Evolutionary conservation across 2,888 invertebrate genomes (phyloP), one percentile per base, ranked within the genome.

Genomic region (Ophioninae sp.): DNA sequence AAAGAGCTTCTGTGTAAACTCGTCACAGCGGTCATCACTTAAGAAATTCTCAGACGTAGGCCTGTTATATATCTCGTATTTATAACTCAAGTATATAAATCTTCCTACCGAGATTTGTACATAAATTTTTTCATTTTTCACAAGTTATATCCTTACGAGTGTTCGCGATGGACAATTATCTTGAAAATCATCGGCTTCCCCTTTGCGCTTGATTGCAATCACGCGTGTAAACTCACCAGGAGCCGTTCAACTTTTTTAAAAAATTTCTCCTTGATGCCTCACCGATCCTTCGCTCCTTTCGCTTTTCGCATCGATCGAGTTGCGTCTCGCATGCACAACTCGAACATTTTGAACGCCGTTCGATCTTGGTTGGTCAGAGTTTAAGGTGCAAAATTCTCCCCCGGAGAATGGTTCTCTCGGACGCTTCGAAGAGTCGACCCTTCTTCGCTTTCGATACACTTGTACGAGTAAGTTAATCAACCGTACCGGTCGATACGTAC

Each of bases 201-300:
- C 63, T 82, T 79, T 58, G 74, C 79, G 64, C 74, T 74, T 79
- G 74, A 79, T 82, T 79, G 79, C 64, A 78, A 82, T 82, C 58
- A 79, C 73, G 69, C 1, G 69, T 41, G 10, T 51, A 64, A 69
- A 79, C 71, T 82, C 69, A 74, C 64, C 20, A 59, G 22, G 56
- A 23, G 67, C 37, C 22, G 64, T 65, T 37, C 44, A 10, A 1
- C 8, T 44, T 44, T 44, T 9, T 8, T 13, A 0, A 1, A 9
- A 13, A 13, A 13, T 39, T 73, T 23, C 63, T 44, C 44, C 63
- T 73, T 63, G 23, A 63, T 59, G 44, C 37, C 22, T 39, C 44
- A 44, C 0, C 44, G 30, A 22, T 59, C 67, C 13, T 2, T 17
- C 17, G 20, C 13, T 23, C 63, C 37, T 71, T 44, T 61, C 64